Percentiles rank a stretch among this genome's conserved stretches.
These are phyloP conservation scores for Menura novaehollandiae DNA, from an alignment of 2,113 vertebrate genomes.

Conservation along the genomic window DNA sequence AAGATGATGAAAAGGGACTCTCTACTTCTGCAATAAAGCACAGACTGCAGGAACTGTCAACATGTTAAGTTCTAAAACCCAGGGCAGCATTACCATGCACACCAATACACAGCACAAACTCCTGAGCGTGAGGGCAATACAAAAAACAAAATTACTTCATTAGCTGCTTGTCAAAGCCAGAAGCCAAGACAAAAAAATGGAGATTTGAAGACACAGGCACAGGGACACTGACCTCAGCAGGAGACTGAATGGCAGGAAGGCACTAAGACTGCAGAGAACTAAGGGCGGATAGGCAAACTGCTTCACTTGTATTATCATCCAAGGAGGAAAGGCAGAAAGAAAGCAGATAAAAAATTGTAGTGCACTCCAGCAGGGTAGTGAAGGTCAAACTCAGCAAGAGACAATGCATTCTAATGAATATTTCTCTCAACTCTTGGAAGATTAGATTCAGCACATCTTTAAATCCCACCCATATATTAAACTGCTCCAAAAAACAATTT, in stretches of 20 bases:
- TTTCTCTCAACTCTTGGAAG: constrained; percentile 17
- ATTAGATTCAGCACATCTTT: constrained; percentile 35
- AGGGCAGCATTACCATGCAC: neutral
- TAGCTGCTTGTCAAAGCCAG: neutral
- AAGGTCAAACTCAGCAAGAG: constrained; percentile 44
- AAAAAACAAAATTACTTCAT: neutral
- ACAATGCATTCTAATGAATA: constrained; percentile 48
- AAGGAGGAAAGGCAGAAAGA: neutral
- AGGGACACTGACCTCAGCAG: neutral
- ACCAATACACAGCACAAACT: neutral
- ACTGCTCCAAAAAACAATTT: neutral
- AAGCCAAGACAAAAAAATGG: neutral
- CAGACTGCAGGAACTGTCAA: neutral
- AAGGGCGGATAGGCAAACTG: neutral
- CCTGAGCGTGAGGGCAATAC: neutral
- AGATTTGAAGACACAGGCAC: neutral
- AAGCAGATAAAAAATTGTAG: neutral
- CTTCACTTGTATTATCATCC: neutral
- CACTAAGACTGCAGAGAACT: neutral
- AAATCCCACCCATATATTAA: constrained; percentile 42
- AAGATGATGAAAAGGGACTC: neutral
- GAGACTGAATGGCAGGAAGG: neutral
- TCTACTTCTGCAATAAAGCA: neutral
- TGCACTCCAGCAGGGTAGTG: neutral
- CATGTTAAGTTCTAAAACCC: neutral